Percentiles rank a stretch among this genome's conserved stretches.
Evolutionary conservation across 2,113 vertebrate species (phyloP).

Genomic region (Heterotis niloticus): DNA sequence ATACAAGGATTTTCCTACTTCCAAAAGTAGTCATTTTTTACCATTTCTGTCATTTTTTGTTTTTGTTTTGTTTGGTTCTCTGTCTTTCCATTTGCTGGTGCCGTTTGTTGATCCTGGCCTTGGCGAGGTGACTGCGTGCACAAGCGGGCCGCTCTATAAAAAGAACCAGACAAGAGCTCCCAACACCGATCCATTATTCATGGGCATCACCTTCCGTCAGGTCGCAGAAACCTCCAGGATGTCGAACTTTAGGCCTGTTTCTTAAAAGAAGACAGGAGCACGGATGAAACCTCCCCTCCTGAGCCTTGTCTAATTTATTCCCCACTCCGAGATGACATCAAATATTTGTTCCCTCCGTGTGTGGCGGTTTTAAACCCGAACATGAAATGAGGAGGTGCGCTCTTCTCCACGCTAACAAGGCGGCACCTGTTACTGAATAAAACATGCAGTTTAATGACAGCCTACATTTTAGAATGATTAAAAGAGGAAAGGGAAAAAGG

Average conservation of each 20-base stretch:
- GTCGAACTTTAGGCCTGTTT: constrained; percentile 77
- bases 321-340: constrained; percentile 41
- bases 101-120: constrained; percentile 60
- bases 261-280: constrained; percentile 31
- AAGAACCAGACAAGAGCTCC: constrained; percentile 92
- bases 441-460: constrained; percentile 57
- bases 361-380: constrained; percentile 39
- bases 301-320: constrained; percentile 47
- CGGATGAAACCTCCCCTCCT: constrained; percentile 29
- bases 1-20: constrained; percentile 36
- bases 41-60: constrained; percentile 41
- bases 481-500: constrained; percentile 38
- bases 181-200: constrained; percentile 97
- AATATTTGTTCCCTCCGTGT: constrained; percentile 41
- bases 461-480: constrained; percentile 43
- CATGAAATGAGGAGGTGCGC: constrained; percentile 21
- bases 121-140: constrained; percentile 64
- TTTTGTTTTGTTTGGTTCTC: constrained; percentile 64
- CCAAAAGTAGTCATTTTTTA: constrained; percentile 56
- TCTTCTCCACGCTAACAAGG: constrained; percentile 43
- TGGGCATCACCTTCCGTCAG: constrained; percentile 81
- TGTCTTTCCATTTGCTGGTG: constrained; percentile 21
- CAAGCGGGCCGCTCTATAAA: constrained; percentile 80
- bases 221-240: constrained; percentile 86
- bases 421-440: constrained; percentile 72